phyloP scores from a whole-genome alignment of 2,797 vertebrate genomes.

The Cossypha caffra region DNA sequence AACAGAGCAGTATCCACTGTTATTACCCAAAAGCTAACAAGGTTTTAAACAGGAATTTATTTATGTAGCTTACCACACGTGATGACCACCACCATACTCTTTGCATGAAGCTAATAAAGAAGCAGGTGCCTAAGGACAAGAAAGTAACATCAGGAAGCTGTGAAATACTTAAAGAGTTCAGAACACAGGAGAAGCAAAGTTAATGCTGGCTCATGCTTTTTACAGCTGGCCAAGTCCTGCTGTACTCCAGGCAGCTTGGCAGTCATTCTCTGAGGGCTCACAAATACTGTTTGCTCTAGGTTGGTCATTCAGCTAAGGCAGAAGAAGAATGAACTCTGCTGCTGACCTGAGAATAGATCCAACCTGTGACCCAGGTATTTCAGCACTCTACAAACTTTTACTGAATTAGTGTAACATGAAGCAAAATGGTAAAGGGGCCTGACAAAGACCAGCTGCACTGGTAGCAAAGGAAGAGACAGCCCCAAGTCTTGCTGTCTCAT shows the following conservation, averaged over 20 bases:
- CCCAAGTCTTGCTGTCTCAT: neutral
- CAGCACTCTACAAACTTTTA: neutral
- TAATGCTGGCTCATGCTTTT: neutral
- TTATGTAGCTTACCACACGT: conserved; percentile 63
- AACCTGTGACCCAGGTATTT: neutral
- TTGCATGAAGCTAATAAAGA: conserved; percentile 38
- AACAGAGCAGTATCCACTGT: neutral
- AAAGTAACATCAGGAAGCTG: neutral
- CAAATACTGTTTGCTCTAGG: neutral
- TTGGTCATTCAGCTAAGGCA: neutral
- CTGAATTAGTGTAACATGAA: neutral
- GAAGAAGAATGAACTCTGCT: neutral
- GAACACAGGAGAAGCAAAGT: neutral
- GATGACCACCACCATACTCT: conserved; percentile 51
- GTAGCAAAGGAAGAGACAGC: neutral
- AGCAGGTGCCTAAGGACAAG: conserved; percentile 57
- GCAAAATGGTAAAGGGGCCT: neutral
- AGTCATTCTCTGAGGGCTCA: neutral
- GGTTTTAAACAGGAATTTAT: neutral
- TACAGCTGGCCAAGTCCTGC: neutral
- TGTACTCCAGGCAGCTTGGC: neutral
- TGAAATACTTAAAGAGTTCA: neutral
- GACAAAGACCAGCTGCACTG: neutral
- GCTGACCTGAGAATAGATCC: neutral
- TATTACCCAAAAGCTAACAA: neutral